Evolutionary conservation across 2,888 invertebrate species (phyloP).

Genomic region (Mamestra brassicae): DNA sequence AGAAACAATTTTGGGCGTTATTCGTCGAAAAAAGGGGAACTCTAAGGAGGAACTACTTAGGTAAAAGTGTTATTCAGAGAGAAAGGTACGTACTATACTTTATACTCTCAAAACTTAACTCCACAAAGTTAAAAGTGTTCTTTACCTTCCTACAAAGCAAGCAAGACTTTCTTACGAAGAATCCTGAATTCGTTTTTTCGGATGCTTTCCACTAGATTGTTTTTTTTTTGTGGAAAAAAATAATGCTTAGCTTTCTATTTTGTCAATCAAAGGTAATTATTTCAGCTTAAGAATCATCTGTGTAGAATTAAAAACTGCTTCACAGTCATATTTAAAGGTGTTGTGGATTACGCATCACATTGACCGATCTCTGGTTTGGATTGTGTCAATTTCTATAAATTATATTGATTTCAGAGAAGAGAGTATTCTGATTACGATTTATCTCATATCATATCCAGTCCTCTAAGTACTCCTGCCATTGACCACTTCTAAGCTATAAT

Average conservation of each 20-base stretch:
- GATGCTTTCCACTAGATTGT: too few species aligned
- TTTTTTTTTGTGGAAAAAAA: neutral
- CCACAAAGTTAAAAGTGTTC: too few species aligned
- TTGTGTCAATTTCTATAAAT: neutral
- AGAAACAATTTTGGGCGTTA: too few species aligned
- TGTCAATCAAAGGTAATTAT: slow-evolving; percentile 8
- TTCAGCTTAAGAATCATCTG: neutral
- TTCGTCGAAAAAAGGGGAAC: too few species aligned
- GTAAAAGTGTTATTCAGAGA: too few species aligned
- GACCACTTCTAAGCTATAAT: slow-evolving; percentile 18
- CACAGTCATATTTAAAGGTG: neutral
- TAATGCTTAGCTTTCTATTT: slow-evolving; percentile 19
- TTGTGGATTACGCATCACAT: too few species aligned
- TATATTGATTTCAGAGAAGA: neutral
- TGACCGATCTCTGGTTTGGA: neutral
- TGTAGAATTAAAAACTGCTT: neutral
- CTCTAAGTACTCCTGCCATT: neutral
- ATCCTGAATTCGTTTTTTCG: too few species aligned
- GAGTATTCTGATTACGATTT: neutral
- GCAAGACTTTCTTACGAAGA: too few species aligned
- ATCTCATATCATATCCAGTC: slow-evolving; percentile 3
- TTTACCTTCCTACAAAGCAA: too few species aligned
- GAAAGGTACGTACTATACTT: too few species aligned
- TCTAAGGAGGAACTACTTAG: too few species aligned
- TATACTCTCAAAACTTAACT: too few species aligned